A percentile compares a stretch with the other conserved stretches of the same genome.
Evolutionary conservation across 2,888 invertebrate genomes (phyloP).

Genomic region (Eristalis intricaria): DNA sequence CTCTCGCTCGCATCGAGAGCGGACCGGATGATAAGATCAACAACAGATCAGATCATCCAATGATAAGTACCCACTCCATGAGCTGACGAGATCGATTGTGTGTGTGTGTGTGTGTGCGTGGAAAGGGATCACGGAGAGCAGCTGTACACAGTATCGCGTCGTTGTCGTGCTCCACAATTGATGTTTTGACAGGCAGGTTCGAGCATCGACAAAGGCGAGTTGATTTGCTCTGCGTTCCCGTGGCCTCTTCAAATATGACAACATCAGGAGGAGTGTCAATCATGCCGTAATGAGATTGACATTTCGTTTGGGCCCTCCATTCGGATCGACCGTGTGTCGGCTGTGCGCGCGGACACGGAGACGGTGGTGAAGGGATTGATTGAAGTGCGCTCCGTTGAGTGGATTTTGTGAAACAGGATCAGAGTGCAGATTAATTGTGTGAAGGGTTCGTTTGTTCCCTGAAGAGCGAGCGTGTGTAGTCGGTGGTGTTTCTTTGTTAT

Average conservation of each 20-base stretch:
- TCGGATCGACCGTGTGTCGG: neutral
- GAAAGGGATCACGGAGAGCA: constrained; percentile 18
- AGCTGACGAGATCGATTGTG: constrained; percentile 45
- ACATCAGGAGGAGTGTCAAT: constrained; percentile 62
- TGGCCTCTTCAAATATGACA: constrained; percentile 66
- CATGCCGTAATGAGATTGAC: constrained; percentile 64
- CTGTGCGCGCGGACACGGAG: neutral
- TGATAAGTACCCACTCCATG: constrained; percentile 66
- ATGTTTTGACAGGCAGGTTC: constrained; percentile 70
- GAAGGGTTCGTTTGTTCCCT: neutral
- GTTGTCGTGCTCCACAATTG: constrained; percentile 52
- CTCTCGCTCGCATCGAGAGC: neutral
- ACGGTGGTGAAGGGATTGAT: neutral
- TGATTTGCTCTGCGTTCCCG: constrained; percentile 41
- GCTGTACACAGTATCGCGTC: constrained; percentile 16
- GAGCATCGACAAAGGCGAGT: constrained; percentile 64
- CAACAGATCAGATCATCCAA: constrained; percentile 65
- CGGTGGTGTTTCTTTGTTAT: neutral
- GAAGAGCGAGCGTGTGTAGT: neutral
- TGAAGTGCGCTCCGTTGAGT: constrained; percentile 28
- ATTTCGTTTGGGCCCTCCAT: constrained; percentile 2
- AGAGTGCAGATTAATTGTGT: constrained; percentile 15
- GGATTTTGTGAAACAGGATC: constrained; percentile 23
- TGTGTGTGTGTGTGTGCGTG: constrained; percentile 10
- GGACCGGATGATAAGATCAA: constrained; percentile 60